Evolutionary conservation across 2,113 vertebrate species (phyloP), one percentile per base, ranked within the genome.

Genomic region (Ranitomeya imitator): DNA sequence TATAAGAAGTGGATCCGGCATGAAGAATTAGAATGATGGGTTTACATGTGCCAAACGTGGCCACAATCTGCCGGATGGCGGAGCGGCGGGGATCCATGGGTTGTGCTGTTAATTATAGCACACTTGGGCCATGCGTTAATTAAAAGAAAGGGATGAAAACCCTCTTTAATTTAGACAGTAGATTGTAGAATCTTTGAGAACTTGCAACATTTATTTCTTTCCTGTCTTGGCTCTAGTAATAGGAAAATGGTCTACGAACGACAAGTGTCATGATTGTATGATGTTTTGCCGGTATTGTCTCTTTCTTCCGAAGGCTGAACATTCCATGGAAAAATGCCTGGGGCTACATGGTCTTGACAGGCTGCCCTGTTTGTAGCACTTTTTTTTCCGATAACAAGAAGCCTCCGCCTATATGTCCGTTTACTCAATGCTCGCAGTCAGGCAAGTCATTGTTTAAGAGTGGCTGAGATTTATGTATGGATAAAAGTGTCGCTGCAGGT

Each of bases 321-420:
- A 45, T 88, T 83, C 55, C 21, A 88, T 74, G 86, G 86, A 88
- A 88, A 88, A 88, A 83, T 37, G 18, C 86, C 80, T 55, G 37
- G 23, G 81, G 86, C 57, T 14, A 65, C 80, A 77, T 26, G 77
- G 19, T 77, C 67, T 88, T 76, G 76, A 80, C 23, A 86, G 60
- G 54, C 85, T 79, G 37, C 76, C 31, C 67, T 83, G 69, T 83
- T 23, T 65, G 10, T 76, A 19, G 71, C 79, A 74, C 55, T 18
- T 9, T 18, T 83, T 74, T 88, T 88, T 88, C 86, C 80, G 16
- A 86, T 79, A 86, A 86, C 77, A 86, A 31, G 51, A 51, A 52
- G 57, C n/a, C 79, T 54, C 19, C 31, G 45, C 79, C 79, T 60
- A 31, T 52, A 18, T 21, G 37, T 74, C n/a, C 4, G n/a, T 37